phyloP scores from a whole-genome alignment of 2,113 vertebrate species.

The Odocoileus virginianus region DNA sequence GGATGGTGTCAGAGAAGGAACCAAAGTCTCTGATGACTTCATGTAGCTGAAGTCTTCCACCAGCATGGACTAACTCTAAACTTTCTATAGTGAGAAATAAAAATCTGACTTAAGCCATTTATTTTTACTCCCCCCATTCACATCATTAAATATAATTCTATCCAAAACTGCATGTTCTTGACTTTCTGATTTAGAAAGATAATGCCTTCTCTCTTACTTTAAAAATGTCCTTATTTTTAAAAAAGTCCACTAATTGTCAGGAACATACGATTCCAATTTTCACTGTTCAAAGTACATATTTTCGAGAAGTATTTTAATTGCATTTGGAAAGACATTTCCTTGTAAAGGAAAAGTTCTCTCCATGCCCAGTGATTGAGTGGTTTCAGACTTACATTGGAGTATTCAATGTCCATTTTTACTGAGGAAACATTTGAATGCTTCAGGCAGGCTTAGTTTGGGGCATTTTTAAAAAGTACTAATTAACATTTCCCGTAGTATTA shows the following conservation, averaged over 20 bases:
- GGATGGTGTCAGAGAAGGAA: background rate
- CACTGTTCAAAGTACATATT: background rate
- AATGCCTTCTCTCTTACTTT: slow-evolving; percentile 43
- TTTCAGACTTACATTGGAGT: background rate
- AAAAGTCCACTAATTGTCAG: slow-evolving; percentile 32
- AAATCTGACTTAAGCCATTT: slow-evolving; percentile 27
- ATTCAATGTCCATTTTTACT: background rate
- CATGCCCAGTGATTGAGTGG: background rate
- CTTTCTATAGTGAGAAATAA: background rate
- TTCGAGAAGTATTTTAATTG: slow-evolving; percentile 35
- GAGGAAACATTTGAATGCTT: background rate
- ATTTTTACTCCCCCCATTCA: background rate
- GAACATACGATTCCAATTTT: slow-evolving; percentile 31
- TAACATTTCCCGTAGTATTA: background rate
- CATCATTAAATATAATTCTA: slow-evolving; percentile 38
- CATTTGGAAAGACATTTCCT: slow-evolving; percentile 10
- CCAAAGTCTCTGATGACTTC: background rate
- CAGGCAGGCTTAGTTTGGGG: background rate
- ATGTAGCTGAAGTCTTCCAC: background rate
- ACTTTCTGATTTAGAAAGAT: slow-evolving; percentile 39
- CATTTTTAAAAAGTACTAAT: background rate
- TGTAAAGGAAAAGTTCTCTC: background rate
- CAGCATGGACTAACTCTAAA: background rate
- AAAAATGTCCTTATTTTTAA: background rate
- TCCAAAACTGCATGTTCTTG: slow-evolving; percentile 8